A percentile compares a stretch with the other conserved stretches of the same genome.
Evolutionary conservation across 2,113 vertebrate species (phyloP).

Genomic region (Phaethon lepturus): DNA sequence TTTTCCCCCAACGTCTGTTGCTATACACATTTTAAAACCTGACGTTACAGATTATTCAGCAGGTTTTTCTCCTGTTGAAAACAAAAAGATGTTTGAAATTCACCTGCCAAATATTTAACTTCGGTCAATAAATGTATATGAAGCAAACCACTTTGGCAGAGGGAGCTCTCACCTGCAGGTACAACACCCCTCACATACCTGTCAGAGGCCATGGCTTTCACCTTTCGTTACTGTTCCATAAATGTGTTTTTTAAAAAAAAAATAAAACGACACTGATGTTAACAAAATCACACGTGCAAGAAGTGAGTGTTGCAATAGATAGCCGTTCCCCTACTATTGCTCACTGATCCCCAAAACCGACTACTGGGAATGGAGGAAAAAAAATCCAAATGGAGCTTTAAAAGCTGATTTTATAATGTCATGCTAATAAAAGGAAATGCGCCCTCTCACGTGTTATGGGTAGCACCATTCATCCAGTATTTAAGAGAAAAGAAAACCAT

Average conservation of each 20-base stretch:
- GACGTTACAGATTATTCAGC: constrained; percentile 1
- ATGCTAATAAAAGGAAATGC: background rate
- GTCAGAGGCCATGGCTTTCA: background rate
- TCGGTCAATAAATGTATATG: background rate
- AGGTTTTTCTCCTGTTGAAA: background rate
- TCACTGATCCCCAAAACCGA: background rate
- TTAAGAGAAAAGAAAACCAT: background rate
- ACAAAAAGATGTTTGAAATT: background rate
- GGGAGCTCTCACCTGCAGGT: background rate
- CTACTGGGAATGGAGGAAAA: background rate
- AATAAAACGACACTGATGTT: background rate
- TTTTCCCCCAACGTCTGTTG: background rate
- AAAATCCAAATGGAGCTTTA: background rate
- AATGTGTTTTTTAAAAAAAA: accelerated
- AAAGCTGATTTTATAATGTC: background rate
- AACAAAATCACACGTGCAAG: background rate
- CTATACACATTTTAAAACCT: background rate
- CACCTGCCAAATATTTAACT: background rate
- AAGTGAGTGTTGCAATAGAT: background rate
- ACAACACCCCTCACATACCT: background rate
- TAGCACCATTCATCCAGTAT: background rate
- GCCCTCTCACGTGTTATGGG: background rate
- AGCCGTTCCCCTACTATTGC: background rate
- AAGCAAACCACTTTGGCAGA: background rate
- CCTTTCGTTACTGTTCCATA: background rate